Evolutionary conservation across 2,113 vertebrate species (phyloP).

Genomic region (Coturnix japonica): DNA sequence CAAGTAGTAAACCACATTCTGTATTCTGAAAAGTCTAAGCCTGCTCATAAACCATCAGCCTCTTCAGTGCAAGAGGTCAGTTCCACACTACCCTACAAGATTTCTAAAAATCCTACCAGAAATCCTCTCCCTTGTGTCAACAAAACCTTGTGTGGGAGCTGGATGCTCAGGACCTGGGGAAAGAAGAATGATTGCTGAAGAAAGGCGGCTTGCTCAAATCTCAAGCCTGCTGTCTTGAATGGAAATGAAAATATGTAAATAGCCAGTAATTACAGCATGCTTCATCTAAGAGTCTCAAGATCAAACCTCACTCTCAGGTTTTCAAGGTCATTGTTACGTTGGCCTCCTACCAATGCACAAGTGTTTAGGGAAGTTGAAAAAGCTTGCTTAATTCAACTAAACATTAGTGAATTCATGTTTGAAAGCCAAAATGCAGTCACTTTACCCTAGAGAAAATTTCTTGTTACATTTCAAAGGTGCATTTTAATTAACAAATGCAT

Average conservation of each 20-base stretch:
- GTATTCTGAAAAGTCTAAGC: neutral
- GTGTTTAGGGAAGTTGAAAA: neutral
- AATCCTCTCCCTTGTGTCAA: neutral
- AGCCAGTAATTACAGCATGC: neutral
- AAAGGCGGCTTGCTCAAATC: neutral
- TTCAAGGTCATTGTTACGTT: neutral
- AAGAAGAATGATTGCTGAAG: neutral
- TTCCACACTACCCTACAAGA: neutral
- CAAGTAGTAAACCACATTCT: neutral
- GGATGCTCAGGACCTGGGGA: neutral
- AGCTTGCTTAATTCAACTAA: neutral
- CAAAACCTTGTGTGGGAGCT: neutral
- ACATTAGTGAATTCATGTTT: neutral
- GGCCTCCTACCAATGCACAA: neutral
- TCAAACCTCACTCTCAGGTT: neutral
- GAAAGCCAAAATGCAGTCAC: neutral
- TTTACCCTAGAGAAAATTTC: neutral
- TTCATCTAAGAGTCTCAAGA: neutral
- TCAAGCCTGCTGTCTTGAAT: neutral
- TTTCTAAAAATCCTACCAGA: neutral
- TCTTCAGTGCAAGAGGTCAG: neutral
- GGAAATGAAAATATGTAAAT: neutral
- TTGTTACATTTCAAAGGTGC: neutral
- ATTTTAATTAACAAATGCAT: neutral
- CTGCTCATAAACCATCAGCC: neutral